phyloP scores from a whole-genome alignment of 2,113 vertebrate genomes.

The Ictidomys tridecemlineatus region DNA sequence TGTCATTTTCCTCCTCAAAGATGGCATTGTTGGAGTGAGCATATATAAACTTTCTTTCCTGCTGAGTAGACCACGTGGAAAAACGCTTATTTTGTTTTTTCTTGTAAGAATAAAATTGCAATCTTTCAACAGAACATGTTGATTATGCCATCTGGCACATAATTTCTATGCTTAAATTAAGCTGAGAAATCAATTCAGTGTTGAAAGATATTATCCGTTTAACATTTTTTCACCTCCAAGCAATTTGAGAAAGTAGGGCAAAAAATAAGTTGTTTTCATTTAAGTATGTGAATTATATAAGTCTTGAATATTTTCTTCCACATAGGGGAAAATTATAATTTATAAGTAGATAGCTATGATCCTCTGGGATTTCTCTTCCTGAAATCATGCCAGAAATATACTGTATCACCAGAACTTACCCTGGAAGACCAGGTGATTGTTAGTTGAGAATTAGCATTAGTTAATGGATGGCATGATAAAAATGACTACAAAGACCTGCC shows the following conservation, averaged over 20 bases:
- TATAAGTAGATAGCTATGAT: slow-evolving; percentile 71
- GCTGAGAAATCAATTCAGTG: slow-evolving; percentile 76
- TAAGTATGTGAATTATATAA: slow-evolving; percentile 72
- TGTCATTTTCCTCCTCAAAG: slow-evolving; percentile 80
- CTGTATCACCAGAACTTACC: background rate
- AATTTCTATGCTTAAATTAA: slow-evolving; percentile 83
- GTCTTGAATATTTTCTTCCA: slow-evolving; percentile 73
- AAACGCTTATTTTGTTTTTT: slow-evolving; percentile 80
- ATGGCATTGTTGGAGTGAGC: slow-evolving; percentile 68
- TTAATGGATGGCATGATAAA: background rate
- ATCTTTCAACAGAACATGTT: slow-evolving; percentile 79
- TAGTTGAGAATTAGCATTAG: background rate
- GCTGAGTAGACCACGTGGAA: slow-evolving; percentile 78
- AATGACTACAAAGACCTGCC: background rate
- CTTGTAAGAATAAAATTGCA: slow-evolving; percentile 79
- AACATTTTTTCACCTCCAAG: slow-evolving; percentile 77
- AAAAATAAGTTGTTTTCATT: slow-evolving; percentile 80
- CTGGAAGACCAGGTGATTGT: background rate
- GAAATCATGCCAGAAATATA: background rate
- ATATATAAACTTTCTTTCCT: slow-evolving; percentile 73
- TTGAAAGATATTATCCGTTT: slow-evolving; percentile 81
- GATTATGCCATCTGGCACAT: slow-evolving; percentile 78
- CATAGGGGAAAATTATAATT: slow-evolving; percentile 76
- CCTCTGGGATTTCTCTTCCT: slow-evolving; percentile 26
- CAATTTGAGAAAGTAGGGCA: slow-evolving; percentile 70